Conservation (phyloP, 2,113 vertebrate species). For the Nansenia antarctica region DNA sequence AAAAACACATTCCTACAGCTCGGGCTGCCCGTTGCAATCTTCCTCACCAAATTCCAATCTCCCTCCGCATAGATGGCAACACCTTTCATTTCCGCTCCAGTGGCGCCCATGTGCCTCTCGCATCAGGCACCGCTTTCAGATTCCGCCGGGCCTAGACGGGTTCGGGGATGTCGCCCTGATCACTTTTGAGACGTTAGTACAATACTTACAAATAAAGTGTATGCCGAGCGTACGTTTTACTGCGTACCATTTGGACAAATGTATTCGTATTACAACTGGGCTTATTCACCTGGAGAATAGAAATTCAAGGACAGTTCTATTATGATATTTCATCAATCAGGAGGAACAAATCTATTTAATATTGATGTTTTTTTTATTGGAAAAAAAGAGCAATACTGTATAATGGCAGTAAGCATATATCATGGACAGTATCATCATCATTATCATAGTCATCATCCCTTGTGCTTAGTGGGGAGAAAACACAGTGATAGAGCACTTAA, state of each 20-base stretch:
- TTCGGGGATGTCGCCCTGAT: background rate
- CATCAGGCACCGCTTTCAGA: background rate
- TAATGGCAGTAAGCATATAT: background rate
- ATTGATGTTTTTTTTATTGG: background rate
- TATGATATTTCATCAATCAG: too few species aligned
- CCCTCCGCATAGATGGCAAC: background rate
- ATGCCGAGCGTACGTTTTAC: too few species aligned
- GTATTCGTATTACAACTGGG: too few species aligned
- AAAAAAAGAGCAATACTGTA: background rate
- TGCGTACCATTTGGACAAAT: too few species aligned
- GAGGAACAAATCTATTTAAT: background rate
- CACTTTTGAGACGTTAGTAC: background rate
- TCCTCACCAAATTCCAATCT: slow-evolving; percentile 1
- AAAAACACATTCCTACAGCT: background rate
- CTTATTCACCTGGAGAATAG: too few species aligned
- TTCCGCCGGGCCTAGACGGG: background rate
- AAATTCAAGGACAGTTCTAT: too few species aligned
- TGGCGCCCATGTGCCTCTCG: background rate
- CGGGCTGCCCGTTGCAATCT: slow-evolving; percentile 2
- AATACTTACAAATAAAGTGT: too few species aligned
- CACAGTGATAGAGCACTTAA: background rate
- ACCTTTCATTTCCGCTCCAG: slow-evolving; percentile 26
- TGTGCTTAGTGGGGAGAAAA: background rate
- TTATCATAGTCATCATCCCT: background rate
- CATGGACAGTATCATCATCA: background rate